phyloP scores from a whole-genome alignment of 2,888 invertebrate species.

The Lasius platythorax region DNA sequence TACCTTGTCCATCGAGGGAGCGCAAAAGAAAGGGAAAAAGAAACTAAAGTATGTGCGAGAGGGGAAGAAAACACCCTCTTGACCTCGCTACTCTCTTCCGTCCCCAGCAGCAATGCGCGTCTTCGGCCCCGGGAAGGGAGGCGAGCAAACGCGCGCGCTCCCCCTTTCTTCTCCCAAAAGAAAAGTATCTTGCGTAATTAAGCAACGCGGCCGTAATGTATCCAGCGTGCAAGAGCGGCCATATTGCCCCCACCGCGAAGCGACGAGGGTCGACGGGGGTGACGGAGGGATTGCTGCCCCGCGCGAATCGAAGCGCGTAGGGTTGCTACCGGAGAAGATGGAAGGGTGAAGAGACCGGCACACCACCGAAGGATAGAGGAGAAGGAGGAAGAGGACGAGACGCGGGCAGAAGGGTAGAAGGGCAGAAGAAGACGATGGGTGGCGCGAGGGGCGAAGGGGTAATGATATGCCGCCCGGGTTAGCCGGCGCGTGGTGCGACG shows the following conservation, averaged over 20 bases:
- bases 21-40: background rate
- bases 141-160: slow-evolving; percentile 77
- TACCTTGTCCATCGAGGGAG: slow-evolving; percentile 25
- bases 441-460: slow-evolving; percentile 66
- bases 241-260: slow-evolving; percentile 78
- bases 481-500: slow-evolving; percentile 69
- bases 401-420: slow-evolving; percentile 23
- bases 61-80: slow-evolving; percentile 46
- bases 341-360: slow-evolving; percentile 78
- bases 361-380: slow-evolving; percentile 54
- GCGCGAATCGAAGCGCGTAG: slow-evolving; percentile 80
- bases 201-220: slow-evolving; percentile 82
- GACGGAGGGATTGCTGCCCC: slow-evolving; percentile 65
- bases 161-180: slow-evolving; percentile 51
- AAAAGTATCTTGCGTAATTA: slow-evolving; percentile 87
- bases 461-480: slow-evolving; percentile 79
- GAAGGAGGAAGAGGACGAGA: slow-evolving; percentile 64
- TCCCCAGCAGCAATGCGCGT: slow-evolving; percentile 73
- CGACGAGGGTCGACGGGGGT: slow-evolving; percentile 47
- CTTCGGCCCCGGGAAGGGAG: slow-evolving; percentile 70
- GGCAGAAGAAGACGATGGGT: slow-evolving; percentile 3
- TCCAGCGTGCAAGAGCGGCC: slow-evolving; percentile 78
- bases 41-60: slow-evolving; percentile 36
- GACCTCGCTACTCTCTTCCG: slow-evolving; percentile 40
- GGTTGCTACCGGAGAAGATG: slow-evolving; percentile 76